Base-by-base conservation (phyloP, 2,113 vertebrate genomes). In the Eolophus roseicapilla region DNA sequence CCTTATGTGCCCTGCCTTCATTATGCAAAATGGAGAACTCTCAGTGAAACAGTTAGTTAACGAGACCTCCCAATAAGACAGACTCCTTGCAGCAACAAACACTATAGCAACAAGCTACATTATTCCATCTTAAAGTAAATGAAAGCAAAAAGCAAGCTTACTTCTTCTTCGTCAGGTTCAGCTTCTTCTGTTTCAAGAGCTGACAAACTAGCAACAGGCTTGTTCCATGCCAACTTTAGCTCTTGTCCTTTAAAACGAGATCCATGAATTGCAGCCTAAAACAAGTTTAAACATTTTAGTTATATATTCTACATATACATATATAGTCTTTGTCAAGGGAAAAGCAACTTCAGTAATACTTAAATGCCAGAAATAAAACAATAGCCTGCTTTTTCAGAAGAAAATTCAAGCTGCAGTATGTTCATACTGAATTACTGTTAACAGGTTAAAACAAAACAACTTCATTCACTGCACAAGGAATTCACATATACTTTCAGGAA, bases 91-190 rank as follows among this genome's bases (percentile, higher is more conserved):
- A 85, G n/a, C 55, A 67, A 71, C 20, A 67, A 57, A 59, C 14
- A 63, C 4, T 50, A 39, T 39, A 39, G 39, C 39, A 39, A 39
- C 39, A 39, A 39, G 39, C 39, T 39, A 8, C 12, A 75, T 33
- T 63, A 74, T 46, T 89, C 71, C 1, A 52, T 24, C 7, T 60
- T 44, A 23, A 47, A 35, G 4, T 64, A 53, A 82, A 24, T 1
- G 1, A 31, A 62, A 62, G 28, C 23, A 44, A 80, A 95, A 89
- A 79, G 21, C 41, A 93, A 95, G 89, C 98, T 97, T 98, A 99
- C 99, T 98, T 99, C 99, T 85, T 99, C 99, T 80, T 99, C 99
- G 78, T 99, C 99, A 18, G 98, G 98, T 88, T 99, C 99, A 53
- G 97, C 98, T 90, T 99, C 99, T 57, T 99, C 99, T 59, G 98